These are phyloP conservation scores for Lasiurus borealis DNA, from an alignment of 2,113 vertebrate species.

Conservation along the genomic window DNA sequence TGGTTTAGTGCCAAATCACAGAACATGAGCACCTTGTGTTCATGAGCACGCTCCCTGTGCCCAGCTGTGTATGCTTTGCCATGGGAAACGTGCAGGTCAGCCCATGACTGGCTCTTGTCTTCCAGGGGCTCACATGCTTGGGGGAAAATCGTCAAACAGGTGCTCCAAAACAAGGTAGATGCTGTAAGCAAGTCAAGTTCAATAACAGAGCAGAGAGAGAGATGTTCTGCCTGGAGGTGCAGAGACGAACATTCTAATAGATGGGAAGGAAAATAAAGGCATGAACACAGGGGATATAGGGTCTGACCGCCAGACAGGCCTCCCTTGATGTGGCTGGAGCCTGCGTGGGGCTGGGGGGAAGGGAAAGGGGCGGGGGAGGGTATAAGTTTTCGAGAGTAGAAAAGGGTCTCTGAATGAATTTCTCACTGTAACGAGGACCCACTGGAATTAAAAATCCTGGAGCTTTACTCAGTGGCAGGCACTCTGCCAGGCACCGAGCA, in stretches of 20 bases:
- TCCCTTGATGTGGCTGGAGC: not conserved
- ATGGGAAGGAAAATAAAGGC: not conserved
- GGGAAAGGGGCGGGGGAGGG: not conserved
- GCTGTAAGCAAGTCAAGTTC: not conserved
- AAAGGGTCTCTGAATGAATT: not conserved
- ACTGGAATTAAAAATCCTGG: slow-evolving; percentile 44
- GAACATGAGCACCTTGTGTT: not conserved
- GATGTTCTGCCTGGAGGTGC: not conserved
- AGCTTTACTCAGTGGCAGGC: slow-evolving; percentile 49
- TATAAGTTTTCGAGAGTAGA: not conserved
- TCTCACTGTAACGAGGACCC: not conserved
- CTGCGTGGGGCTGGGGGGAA: accelerated
- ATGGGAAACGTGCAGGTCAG: not conserved
- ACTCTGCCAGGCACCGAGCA: slow-evolving; percentile 32
- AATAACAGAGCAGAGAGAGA: not conserved
- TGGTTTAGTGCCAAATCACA: not conserved
- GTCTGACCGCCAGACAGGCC: not conserved
- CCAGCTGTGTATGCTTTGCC: not conserved
- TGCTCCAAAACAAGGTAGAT: not conserved
- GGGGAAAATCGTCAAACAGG: not conserved
- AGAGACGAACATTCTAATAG: not conserved
- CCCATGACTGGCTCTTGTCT: not conserved
- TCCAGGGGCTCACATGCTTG: not conserved
- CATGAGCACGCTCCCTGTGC: too few relatives aligned
- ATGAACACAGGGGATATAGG: not conserved